Evolutionary conservation across 2,113 vertebrate species (phyloP).

Genomic region (Synchiropus splendidus): DNA sequence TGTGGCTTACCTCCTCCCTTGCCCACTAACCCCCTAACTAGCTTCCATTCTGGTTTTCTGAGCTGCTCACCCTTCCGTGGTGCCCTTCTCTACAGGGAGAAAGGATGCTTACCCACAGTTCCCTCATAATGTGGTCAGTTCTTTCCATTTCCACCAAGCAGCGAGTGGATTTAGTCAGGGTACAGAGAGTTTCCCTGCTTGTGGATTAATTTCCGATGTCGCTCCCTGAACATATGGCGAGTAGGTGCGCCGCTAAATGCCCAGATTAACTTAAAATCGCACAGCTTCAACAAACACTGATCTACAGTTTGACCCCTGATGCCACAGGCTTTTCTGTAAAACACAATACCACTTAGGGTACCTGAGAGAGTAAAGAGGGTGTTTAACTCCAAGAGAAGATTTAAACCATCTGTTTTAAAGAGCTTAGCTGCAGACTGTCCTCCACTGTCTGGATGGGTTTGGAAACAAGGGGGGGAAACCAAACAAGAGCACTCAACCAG

Average conservation of each 20-base stretch:
- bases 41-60: conserved; percentile 26
- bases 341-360: conserved; percentile 46
- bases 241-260: conserved; percentile 27
- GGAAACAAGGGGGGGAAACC: conserved; percentile 28
- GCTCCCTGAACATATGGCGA: conserved; percentile 45
- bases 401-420: conserved; percentile 63
- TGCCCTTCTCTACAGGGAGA: conserved; percentile 12
- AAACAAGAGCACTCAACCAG: conserved; percentile 31
- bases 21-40: conserved; percentile 23
- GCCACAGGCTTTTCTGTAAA: conserved; percentile 38
- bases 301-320: conserved; percentile 24
- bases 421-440: conserved; percentile 53
- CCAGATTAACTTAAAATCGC: conserved; percentile 38
- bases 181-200: conserved; percentile 12
- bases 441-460: conserved; percentile 35
- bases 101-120: conserved; percentile 32
- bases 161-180: conserved; percentile 38
- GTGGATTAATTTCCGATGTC: conserved; percentile 29
- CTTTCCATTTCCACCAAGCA: conserved; percentile 23
- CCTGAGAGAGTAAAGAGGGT: conserved; percentile 59
- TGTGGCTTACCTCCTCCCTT: conserved; percentile 24
- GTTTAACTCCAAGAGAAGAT: conserved; percentile 56
- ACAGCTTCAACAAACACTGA: conserved; percentile 35
- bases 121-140: conserved; percentile 27
- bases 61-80: conserved; percentile 39